These are phyloP conservation scores for Tuta absoluta DNA, from an alignment of 2,888 invertebrate genomes.

Conservation along the genomic window DNA sequence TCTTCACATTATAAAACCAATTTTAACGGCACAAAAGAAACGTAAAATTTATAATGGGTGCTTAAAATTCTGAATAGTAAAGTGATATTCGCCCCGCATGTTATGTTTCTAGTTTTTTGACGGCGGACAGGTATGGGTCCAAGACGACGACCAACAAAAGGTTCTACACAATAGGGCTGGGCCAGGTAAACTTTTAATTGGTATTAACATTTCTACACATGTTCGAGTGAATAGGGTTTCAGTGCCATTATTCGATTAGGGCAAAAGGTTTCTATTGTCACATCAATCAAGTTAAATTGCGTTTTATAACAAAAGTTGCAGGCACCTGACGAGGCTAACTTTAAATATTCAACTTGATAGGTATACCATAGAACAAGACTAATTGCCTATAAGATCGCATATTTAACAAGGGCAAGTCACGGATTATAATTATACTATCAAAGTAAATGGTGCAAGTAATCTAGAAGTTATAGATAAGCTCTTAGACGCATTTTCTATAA, in stretches of 20 bases:
- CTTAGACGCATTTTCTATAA: conserved; percentile 24
- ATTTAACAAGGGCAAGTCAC: conserved; percentile 32
- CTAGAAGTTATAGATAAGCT: conserved; percentile 18
- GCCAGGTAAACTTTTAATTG: conserved; percentile 37
- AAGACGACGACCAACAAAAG: conserved; percentile 28
- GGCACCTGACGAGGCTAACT: not conserved
- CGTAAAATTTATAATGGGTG: conserved; percentile 20
- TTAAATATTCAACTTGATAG: not conserved
- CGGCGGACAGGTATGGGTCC: conserved; percentile 24
- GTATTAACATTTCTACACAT: conserved; percentile 33
- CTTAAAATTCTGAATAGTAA: conserved; percentile 28
- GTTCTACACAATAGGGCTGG: conserved; percentile 30
- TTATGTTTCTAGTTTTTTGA: conserved; percentile 27
- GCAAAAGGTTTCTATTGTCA: conserved; percentile 28
- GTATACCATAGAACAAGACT: conserved; percentile 1
- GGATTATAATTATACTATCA: conserved; percentile 35
- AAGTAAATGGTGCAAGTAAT: conserved; percentile 32
- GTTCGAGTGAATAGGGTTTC: conserved; percentile 22
- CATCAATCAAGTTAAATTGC: conserved; percentile 33
- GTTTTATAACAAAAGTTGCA: not conserved
- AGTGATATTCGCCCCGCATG: conserved; percentile 24
- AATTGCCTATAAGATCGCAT: conserved; percentile 16
- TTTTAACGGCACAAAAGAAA: conserved; percentile 27
- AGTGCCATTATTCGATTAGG: conserved; percentile 22
- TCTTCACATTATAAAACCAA: conserved; percentile 21